Base-by-base conservation (phyloP, 2,113 vertebrate genomes). In the Malaclemys terrapin region DNA sequence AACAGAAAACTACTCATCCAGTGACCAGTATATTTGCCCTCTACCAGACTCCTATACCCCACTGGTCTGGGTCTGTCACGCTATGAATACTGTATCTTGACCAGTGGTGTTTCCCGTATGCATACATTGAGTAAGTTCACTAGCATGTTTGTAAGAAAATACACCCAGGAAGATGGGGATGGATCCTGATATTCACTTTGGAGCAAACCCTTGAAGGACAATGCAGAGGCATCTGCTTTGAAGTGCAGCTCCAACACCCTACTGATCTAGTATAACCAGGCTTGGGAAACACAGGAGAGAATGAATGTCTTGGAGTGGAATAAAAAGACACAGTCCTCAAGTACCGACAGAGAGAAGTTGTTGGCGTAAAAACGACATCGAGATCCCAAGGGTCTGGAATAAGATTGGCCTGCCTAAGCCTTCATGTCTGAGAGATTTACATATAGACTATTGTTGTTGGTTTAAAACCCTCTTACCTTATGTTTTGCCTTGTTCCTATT, bases 101-200 rank as follows among this genome's bases (percentile, higher is more conserved):
- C 91, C 91, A 59, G 82, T 91, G 50, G 86, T 95, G 82, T 93
- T 95, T 91, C 84, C 84, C 93, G 65, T 72, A 38, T 80, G 84
- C 72, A 85, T 85, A 87, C 89, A 89, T 13, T 80, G 82, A 72
- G 29, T 69, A 17, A 69, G 35, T 35, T n/a, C 62, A 69, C 16
- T 17, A 89, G 31, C 35, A 56, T 20, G 42, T 91, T 87, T 91
- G 84, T 89, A 88, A 91, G 94, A 38, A 97, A 96, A 93, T 87
- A 69, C 52, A 20, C 52, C 95, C 69, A 94, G 47, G 90, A 90
- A 87, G 57, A 29, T 31, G 57, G 3, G 27, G 27, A 79, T 27
- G 78, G 22, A 88, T 59, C 62, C 50, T 87, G 35, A 90, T 78
- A 69, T 27, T 91, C 0, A 69, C 85, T 95, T 95, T 88, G 85